Conservation (phyloP, 2,888 invertebrate species). For the Aquatica leii region DNA sequence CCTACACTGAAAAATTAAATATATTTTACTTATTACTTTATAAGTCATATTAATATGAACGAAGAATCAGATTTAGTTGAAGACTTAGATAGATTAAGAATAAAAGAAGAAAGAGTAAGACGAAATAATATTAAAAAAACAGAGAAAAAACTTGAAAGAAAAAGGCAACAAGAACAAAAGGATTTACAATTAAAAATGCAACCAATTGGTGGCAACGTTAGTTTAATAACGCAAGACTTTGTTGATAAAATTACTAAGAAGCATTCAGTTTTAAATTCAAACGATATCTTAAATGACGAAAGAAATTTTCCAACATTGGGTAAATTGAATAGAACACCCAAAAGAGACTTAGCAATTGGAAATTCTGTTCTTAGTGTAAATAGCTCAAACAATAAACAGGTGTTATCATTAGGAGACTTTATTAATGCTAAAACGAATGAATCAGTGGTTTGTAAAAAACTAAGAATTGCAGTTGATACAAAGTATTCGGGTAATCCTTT, state of each 20-base stretch:
- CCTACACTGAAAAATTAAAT: no score
- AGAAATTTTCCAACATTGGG: constrained; percentile 21
- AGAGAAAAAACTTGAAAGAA: constrained; percentile 32
- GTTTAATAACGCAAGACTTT: constrained; percentile 39
- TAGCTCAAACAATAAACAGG: not conserved
- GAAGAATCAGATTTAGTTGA: not conserved
- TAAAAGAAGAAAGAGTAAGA: constrained; percentile 40
- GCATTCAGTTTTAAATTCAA: not conserved
- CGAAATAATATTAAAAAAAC: constrained; percentile 43
- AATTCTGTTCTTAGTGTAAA: not conserved
- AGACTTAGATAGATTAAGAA: constrained; percentile 12
- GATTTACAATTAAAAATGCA: constrained; percentile 8
- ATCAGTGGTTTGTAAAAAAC: not conserved
- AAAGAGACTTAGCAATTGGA: not conserved
- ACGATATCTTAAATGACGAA: not conserved
- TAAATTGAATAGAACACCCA: not conserved
- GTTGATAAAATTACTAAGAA: constrained; percentile 22
- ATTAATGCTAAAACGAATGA: not conserved
- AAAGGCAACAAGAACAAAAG: constrained; percentile 31
- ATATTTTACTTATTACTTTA: no score
- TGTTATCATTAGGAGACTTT: constrained; percentile 16
- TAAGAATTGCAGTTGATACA: not conserved
- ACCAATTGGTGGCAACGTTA: constrained; percentile 33
- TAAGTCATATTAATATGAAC: no score
- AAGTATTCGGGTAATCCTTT: constrained; percentile 41